Base-by-base conservation (phyloP, 2,888 invertebrate genomes). In the Liodrosophila aerea region DNA sequence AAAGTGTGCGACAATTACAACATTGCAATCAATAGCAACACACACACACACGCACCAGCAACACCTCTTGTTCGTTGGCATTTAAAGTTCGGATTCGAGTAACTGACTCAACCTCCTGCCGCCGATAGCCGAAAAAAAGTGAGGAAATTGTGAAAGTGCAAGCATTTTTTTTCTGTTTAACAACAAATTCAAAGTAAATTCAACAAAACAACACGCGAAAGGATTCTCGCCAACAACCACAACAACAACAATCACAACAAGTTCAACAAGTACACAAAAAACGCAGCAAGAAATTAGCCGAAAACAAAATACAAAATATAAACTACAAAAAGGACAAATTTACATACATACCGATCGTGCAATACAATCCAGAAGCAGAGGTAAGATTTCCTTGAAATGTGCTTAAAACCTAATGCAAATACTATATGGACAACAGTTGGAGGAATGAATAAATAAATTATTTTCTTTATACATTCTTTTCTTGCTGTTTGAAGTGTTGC, bases 71-170 rank as follows among this genome's bases (percentile, higher is more conserved):
- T 72, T 69, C 57, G 62, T 53, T 62, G 66, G 53, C 72, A 58
- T 52, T 22, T 4, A 22, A 4, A 22, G 1, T 29, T 68, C 44
- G 58, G 46, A 51, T 65, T 60, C 34, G 39, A 67, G 51, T 45
- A 49, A 51, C 36, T 15, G 58, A 22, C 31, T 13, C 29, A 46
- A 13, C 41, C 36, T 16, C 29, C 15, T 2, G 16, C 4, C 29
- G 4, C 4, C 11, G 8, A 36, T 13, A 37, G 16, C 12, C 16
- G 34, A 33, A 33, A 62, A 61, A 34, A 66, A 69, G 73, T 73
- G 69, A 47, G 64, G 30, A 63, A 59, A 72, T 69, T 73, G 69
- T 63, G 53, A 73, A 70, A 70, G 69, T 70, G 69, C 73, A 68
- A 65, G 46, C 60, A 45, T 63, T 63, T 70, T 66, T 70, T 69